A percentile compares a stretch with the other conserved stretches of the same genome.
phyloP scores from a whole-genome alignment of 2,797 vertebrate species.

The Scomberomorus guttatus region DNA sequence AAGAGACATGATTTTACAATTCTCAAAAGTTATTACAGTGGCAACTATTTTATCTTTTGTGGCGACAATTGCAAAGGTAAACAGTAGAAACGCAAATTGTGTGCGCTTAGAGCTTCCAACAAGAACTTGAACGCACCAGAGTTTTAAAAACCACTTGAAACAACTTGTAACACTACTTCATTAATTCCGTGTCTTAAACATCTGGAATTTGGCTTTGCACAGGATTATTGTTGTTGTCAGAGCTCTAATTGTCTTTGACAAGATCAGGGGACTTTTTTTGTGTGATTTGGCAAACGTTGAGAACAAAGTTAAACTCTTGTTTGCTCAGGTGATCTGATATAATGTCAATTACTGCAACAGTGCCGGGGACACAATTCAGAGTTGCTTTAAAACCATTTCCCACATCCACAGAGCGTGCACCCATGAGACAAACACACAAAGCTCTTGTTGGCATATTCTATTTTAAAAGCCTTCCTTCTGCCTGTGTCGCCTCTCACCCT shows the following conservation, averaged over 20 bases:
- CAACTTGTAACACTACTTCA: neutral
- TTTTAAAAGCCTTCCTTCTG: slow-evolving; percentile 22
- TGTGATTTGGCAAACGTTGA: neutral
- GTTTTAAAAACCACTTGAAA: neutral
- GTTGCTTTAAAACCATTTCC: neutral
- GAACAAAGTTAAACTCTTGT: neutral
- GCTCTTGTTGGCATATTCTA: slow-evolving; percentile 33
- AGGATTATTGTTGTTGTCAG: neutral
- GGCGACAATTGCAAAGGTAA: too few species aligned
- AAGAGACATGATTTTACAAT: too few species aligned
- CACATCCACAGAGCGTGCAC: neutral
- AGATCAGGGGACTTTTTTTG: neutral
- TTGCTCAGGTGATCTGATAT: slow-evolving; percentile 11
- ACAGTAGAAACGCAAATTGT: too few species aligned
- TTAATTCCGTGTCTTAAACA: neutral
- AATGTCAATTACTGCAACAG: neutral
- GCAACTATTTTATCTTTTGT: too few species aligned
- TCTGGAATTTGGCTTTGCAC: neutral
- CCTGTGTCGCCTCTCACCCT: neutral
- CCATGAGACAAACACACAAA: slow-evolving; percentile 12
- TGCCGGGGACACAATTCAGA: neutral
- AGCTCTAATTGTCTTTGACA: neutral
- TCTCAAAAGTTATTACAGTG: too few species aligned
- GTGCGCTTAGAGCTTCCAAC: neutral
- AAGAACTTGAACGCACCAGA: neutral